Evolutionary conservation across 2,797 vertebrate species (phyloP).

Genomic region (Ficedula albicollis): DNA sequence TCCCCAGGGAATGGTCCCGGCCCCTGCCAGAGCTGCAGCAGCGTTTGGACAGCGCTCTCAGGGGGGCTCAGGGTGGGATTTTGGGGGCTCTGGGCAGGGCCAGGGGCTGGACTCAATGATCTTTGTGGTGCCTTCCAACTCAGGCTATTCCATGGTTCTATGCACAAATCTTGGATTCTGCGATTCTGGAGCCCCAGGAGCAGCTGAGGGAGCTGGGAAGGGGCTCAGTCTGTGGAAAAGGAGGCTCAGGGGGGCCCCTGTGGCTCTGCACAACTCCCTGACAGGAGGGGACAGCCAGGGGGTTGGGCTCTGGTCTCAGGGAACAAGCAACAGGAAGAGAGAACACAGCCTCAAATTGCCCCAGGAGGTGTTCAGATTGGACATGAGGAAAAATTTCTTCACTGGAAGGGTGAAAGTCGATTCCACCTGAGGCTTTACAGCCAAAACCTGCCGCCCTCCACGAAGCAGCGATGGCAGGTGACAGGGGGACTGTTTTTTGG

Average conservation of each 20-base stretch:
- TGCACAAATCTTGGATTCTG: background rate
- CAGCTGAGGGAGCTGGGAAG: background rate
- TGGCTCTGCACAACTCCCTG: background rate
- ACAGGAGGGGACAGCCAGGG: background rate
- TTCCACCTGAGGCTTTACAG: background rate
- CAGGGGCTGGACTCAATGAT: background rate
- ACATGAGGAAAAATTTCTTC: background rate
- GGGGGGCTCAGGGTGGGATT: background rate
- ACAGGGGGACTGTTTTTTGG: background rate
- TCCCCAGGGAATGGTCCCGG: too few species aligned
- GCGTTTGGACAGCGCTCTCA: background rate
- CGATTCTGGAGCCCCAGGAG: background rate
- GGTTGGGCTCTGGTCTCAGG: rapidly evolving
- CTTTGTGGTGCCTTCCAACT: rapidly evolving
- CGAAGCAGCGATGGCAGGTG: background rate
- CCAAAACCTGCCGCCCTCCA: background rate
- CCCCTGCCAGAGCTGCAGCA: too few species aligned
- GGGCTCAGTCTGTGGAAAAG: background rate
- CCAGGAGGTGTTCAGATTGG: background rate
- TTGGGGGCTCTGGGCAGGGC: background rate
- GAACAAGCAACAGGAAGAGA: background rate
- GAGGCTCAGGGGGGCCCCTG: background rate
- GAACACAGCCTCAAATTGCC: background rate
- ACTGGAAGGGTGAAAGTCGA: background rate
- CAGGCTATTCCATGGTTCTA: background rate